phyloP scores from a whole-genome alignment of 2,888 invertebrate species.

The Lobophora halterata region DNA sequence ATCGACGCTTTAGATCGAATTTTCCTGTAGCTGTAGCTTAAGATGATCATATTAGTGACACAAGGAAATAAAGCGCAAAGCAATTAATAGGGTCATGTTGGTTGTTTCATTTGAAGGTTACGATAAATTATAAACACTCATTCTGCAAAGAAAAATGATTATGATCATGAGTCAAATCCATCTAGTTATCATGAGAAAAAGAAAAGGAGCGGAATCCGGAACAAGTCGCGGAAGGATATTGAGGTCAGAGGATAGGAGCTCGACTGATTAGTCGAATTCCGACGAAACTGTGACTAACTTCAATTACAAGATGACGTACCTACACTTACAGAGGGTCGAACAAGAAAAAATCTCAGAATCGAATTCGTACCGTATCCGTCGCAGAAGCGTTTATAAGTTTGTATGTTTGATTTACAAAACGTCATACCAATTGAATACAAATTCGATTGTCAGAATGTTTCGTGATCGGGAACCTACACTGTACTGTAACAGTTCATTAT shows the following conservation, averaged over 20 bases:
- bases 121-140: conserved; percentile 11
- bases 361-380: not conserved
- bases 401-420: too few relatives aligned
- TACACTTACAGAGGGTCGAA: conserved; percentile 16
- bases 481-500: too few relatives aligned
- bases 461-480: too few relatives aligned
- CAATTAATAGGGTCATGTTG: conserved; percentile 15
- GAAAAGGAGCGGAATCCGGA: conserved; percentile 28
- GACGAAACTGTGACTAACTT: conserved; percentile 45
- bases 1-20: too few relatives aligned
- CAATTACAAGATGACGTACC: conserved; percentile 20
- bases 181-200: conserved; percentile 20
- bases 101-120: conserved; percentile 20
- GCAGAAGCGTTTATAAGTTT: too few relatives aligned
- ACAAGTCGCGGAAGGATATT: conserved; percentile 39
- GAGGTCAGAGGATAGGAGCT: conserved; percentile 39
- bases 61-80: conserved; percentile 12
- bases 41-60: conserved; percentile 8
- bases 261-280: conserved; percentile 29
- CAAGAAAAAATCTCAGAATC: not conserved
- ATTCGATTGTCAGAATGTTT: too few relatives aligned
- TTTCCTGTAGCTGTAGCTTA: not conserved
- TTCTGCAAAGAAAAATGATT: conserved; percentile 20
- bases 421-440: too few relatives aligned
- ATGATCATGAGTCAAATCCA: conserved; percentile 18